A percentile compares a stretch with the other conserved stretches of the same genome.
phyloP scores from a whole-genome alignment of 2,113 vertebrate species.

The Galemys pyrenaicus region DNA sequence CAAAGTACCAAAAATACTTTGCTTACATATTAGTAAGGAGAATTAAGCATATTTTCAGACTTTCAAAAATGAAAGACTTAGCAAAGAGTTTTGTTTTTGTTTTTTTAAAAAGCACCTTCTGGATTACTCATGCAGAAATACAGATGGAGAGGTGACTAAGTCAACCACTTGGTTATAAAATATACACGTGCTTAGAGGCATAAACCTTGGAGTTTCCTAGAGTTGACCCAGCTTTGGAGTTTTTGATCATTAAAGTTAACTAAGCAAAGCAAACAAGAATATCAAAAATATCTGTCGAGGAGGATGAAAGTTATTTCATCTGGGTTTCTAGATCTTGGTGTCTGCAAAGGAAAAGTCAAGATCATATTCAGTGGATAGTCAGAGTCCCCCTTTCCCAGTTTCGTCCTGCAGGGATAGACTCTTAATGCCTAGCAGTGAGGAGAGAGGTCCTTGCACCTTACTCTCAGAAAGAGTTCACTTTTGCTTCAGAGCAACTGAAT shows the following conservation, averaged over 20 bases:
- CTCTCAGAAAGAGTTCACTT: background rate
- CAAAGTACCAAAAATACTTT: constrained; percentile 17
- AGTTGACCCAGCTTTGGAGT: background rate
- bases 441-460: background rate
- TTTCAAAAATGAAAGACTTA: constrained; percentile 39
- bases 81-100: background rate
- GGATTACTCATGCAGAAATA: background rate
- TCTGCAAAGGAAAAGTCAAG: background rate
- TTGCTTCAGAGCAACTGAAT: background rate
- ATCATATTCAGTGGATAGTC: background rate
- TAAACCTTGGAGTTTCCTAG: background rate
- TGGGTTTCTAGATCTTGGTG: background rate
- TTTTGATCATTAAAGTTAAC: background rate
- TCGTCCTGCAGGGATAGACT: background rate
- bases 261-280: background rate
- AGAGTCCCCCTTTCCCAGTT: background rate
- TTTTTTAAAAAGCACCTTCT: background rate
- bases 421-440: background rate
- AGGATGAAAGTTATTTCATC: background rate
- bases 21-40: constrained; percentile 27
- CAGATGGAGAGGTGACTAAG: background rate
- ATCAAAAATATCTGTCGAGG: background rate
- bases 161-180: background rate
- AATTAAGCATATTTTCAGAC: constrained; percentile 32
- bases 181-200: background rate